Evolutionary conservation across 1,140 invertebrate species (phyloP), one percentile per base, ranked within the genome.

Genomic region (Drosophila albomicans): DNA sequence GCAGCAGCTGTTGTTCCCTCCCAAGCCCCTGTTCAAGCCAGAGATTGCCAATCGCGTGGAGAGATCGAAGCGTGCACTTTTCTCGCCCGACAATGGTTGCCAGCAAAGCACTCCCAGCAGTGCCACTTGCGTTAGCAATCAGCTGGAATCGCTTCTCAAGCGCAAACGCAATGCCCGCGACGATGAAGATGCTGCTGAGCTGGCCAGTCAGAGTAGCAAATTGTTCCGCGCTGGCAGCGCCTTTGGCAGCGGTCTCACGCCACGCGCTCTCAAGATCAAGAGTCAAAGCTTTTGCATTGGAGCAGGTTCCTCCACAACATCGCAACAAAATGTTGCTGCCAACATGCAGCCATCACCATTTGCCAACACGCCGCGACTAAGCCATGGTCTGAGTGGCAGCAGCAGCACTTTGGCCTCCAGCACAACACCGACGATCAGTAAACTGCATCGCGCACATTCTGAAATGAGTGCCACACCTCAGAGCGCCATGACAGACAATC

Each of bases 51-150:
- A 82, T 67, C 91, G 92, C 2, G 89, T 92, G 45, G 86, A 93
- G 59, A 93, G 91, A 48, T 94, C 94, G 1, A 95, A 95, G 76
- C 92, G 94, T 20, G 94, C 94, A 0, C 78, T 95, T 93, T 89
- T 93, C 79, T 71, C 93, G 66, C 79, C 87, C 5, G 92, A 93
- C 61, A 85, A 80, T 63, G 75, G 74, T 54, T 38, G 72, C 25
- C 57, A 75, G 41, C 28, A 20, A 4, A 54, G 43, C 11, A 20
- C 59, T 41, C 16, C 72, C 54, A 13, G 69, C 8, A 11, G 63
- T 16, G 52, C 20, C 20, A 38, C 78, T 16, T 64, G 68, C 15
- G 52, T 61, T 15, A 93, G 64, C 75, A 90, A 28, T 49, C 81
- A 79, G 54, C 68, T 92, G 28, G 87, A 91, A 25, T 62, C 75